phyloP scores from a whole-genome alignment of 1,140 invertebrate genomes.

The Hormaphis cornu region DNA sequence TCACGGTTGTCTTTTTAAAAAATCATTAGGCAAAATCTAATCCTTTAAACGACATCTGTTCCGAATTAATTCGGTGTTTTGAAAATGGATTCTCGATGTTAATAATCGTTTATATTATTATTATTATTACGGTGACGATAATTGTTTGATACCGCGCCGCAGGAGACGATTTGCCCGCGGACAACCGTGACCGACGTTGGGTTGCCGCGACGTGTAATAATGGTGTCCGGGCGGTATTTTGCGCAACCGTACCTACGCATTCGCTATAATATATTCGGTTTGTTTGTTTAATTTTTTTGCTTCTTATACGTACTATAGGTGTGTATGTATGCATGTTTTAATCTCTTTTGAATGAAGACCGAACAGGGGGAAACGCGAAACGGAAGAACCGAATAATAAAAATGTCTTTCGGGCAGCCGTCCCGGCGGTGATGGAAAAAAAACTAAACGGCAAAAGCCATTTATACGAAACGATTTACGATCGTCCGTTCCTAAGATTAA shows the following conservation, averaged over 20 bases:
- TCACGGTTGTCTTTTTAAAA: conserved; percentile 28
- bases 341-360: conserved; percentile 17
- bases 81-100: background rate
- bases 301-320: no score
- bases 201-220: no score
- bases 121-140: background rate
- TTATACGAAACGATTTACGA: background rate
- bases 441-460: background rate
- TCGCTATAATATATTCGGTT: background rate
- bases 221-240: conserved; percentile 4
- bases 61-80: conserved; percentile 13
- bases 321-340: no score
- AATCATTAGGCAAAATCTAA: conserved; percentile 27
- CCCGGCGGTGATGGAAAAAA: background rate
- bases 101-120: background rate
- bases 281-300: conserved; percentile 7
- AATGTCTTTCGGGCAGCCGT: background rate
- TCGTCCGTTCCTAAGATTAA: background rate
- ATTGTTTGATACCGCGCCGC: background rate
- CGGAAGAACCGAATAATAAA: background rate
- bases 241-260: background rate
- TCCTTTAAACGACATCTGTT: conserved; percentile 30
- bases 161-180: background rate
- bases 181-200: conserved; percentile 30
- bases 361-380: background rate